Percentiles rank a stretch among this genome's conserved stretches.
phyloP scores from a whole-genome alignment of 2,113 vertebrate species.

The Mus spicilegus region DNA sequence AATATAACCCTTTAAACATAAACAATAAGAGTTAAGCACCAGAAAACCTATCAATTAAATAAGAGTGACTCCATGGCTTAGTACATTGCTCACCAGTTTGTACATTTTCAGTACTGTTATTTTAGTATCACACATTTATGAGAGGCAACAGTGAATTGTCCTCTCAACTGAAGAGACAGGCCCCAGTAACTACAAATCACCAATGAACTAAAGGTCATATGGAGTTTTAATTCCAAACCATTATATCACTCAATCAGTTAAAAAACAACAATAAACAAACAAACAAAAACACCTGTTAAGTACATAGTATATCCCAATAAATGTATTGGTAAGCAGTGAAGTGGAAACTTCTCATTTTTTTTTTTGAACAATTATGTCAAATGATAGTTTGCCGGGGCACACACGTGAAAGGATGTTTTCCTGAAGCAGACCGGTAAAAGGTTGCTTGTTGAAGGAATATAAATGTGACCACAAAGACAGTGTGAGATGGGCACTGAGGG shows the following conservation, averaged over 20 bases:
- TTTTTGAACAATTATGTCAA: too few species aligned
- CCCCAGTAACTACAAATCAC: background rate
- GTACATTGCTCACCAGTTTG: background rate
- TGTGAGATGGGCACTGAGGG: too few species aligned
- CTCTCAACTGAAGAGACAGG: background rate
- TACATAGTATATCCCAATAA: background rate
- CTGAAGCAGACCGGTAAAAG: too few species aligned
- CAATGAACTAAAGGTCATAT: background rate
- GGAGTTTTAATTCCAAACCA: background rate
- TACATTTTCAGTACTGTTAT: background rate
- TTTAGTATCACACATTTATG: constrained; percentile 11
- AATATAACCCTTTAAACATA: background rate
- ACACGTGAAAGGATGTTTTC: too few species aligned
- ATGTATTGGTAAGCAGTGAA: background rate
- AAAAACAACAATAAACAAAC: too few species aligned
- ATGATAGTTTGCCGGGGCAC: too few species aligned
- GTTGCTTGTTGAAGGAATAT: too few species aligned
- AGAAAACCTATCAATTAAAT: background rate
- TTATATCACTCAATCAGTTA: background rate
- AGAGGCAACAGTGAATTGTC: background rate
- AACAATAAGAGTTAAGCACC: background rate
- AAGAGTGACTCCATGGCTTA: background rate
- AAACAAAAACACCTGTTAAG: background rate
- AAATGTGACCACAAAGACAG: too few species aligned
- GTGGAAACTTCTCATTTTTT: too few species aligned